Evolutionary conservation across 2,888 invertebrate genomes (phyloP).

Genomic region (Beris morrisii): DNA sequence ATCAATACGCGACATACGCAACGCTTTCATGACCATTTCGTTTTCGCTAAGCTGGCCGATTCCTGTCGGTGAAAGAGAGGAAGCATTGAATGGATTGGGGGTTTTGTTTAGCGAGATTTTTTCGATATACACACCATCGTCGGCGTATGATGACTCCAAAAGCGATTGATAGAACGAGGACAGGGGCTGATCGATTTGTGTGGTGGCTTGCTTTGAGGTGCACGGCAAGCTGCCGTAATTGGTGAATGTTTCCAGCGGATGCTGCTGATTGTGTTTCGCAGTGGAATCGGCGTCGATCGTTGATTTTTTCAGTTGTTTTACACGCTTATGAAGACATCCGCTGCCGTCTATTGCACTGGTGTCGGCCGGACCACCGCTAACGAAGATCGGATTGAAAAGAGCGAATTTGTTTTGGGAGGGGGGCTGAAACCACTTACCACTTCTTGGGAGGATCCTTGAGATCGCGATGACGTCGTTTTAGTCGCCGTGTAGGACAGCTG

Average conservation of each 20-base stretch:
- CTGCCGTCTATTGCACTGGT: constrained; percentile 50
- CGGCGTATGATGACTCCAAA: constrained; percentile 54
- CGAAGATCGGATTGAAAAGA: no score
- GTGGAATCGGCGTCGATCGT: not conserved
- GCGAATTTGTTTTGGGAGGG: no score
- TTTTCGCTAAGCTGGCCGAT: constrained; percentile 50
- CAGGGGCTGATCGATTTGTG: constrained; percentile 40
- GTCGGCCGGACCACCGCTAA: constrained; percentile 36
- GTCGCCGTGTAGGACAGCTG: not conserved
- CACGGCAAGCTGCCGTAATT: constrained; percentile 42
- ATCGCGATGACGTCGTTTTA: constrained; percentile 10
- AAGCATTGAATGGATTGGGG: not conserved
- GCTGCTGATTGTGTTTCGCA: not conserved
- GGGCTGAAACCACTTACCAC: not conserved
- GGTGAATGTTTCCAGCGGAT: not conserved
- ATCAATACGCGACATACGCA: constrained; percentile 55
- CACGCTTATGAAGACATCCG: constrained; percentile 45
- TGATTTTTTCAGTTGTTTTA: not conserved
- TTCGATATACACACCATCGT: constrained; percentile 47
- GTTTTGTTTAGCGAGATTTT: not conserved
- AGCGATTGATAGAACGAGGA: constrained; percentile 55
- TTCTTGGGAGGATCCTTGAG: not conserved
- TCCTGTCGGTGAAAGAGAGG: constrained; percentile 37
- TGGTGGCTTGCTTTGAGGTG: constrained; percentile 50
- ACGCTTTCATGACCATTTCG: constrained; percentile 55